Conservation (phyloP, 2,113 vertebrate genomes). For the Lasiurus cinereus region DNA sequence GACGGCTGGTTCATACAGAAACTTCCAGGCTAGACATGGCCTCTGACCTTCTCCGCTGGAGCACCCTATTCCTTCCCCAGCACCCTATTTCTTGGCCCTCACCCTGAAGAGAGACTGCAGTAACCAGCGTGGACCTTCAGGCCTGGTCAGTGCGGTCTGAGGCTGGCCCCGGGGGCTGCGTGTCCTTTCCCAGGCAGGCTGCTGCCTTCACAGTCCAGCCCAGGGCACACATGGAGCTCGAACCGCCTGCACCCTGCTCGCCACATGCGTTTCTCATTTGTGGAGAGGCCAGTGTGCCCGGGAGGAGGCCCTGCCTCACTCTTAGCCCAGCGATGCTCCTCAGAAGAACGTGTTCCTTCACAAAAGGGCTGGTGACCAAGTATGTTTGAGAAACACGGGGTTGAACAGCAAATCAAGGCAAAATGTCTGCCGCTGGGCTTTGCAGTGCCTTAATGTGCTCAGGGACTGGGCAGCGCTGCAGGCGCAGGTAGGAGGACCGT, state of each 20-base stretch:
- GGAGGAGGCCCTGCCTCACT: background rate
- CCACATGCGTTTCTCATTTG: background rate
- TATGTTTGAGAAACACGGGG: background rate
- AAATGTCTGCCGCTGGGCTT: background rate
- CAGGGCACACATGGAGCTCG: rapidly evolving
- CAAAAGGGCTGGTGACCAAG: background rate
- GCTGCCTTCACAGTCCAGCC: background rate
- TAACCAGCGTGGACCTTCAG: background rate
- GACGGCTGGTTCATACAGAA: background rate
- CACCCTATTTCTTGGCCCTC: background rate
- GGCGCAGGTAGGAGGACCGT: background rate
- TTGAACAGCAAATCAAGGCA: background rate
- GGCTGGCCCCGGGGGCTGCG: rapidly evolving
- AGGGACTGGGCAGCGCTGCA: background rate
- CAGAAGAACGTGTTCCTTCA: background rate
- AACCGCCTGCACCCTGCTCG: rapidly evolving
- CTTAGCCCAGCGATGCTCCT: background rate
- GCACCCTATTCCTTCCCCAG: background rate
- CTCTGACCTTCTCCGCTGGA: background rate
- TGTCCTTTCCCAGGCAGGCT: background rate
- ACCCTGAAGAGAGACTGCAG: background rate
- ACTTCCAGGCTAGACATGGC: background rate
- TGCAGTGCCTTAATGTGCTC: too few relatives aligned
- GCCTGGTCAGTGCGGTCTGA: background rate
- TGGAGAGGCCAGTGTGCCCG: rapidly evolving